Percentiles rank a stretch among this genome's conserved stretches.
Conservation (phyloP, 2,113 vertebrate species). For the Brachionichthys hirsutus region DNA sequence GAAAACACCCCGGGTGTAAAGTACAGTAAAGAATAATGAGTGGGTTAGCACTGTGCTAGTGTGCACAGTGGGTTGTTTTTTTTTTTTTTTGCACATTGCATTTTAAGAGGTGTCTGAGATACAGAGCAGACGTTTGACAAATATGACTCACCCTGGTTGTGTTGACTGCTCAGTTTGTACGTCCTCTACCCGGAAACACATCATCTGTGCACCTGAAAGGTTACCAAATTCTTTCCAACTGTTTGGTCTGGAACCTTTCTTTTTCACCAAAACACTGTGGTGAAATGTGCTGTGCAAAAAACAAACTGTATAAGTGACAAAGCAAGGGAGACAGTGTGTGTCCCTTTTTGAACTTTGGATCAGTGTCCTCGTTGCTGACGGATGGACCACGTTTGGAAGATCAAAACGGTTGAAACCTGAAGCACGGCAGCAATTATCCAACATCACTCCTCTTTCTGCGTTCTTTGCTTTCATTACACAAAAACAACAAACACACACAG, state of each 20-base stretch:
- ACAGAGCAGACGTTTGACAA: slow-evolving; percentile 45
- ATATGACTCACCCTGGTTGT: slow-evolving; percentile 65
- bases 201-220: slow-evolving; percentile 39
- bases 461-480: slow-evolving; percentile 17
- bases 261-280: slow-evolving; percentile 2
- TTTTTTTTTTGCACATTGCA: slow-evolving; percentile 24
- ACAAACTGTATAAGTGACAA: slow-evolving; percentile 5
- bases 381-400: slow-evolving; percentile 36
- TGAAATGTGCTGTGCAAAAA: slow-evolving; percentile 18
- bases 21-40: slow-evolving; percentile 54
- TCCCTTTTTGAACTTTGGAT: too few relatives aligned
- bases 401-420: slow-evolving; percentile 50
- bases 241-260: slow-evolving; percentile 6
- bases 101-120: slow-evolving; percentile 66
- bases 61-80: slow-evolving; percentile 6
- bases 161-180: slow-evolving; percentile 32
- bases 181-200: slow-evolving; percentile 30
- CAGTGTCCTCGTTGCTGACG: slow-evolving; percentile 7
- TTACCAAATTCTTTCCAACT: slow-evolving; percentile 32
- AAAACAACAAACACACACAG: slow-evolving; percentile 39
- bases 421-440: neutral
- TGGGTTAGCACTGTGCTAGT: slow-evolving; percentile 36
- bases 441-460: slow-evolving; percentile 2
- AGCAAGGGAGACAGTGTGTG: neutral
- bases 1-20: slow-evolving; percentile 57